Percentiles rank a stretch among this genome's conserved stretches.
phyloP scores from a whole-genome alignment of 2,888 invertebrate genomes.

The Tetranychus truncatus region DNA sequence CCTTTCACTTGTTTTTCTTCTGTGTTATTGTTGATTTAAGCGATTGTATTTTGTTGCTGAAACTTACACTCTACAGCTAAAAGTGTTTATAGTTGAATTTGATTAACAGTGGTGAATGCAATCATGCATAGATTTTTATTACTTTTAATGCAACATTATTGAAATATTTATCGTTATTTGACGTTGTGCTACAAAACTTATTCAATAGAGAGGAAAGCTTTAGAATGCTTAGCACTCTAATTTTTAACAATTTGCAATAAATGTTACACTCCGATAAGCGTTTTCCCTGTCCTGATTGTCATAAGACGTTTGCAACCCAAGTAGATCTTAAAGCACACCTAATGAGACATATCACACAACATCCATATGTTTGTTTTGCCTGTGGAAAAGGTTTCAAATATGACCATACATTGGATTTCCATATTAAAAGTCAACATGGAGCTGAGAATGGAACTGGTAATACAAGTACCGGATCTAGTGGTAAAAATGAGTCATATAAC shows the following conservation, averaged over 20 bases:
- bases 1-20: no score
- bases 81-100: no score
- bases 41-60: no score
- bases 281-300: constrained; percentile 21
- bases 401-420: constrained; percentile 23
- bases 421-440: constrained; percentile 23
- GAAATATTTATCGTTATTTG: not conserved
- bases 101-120: no score
- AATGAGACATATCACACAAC: constrained; percentile 22
- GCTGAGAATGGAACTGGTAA: constrained; percentile 9
- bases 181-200: not conserved
- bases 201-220: no score
- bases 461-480: not conserved
- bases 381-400: constrained; percentile 25
- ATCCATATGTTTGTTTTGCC: constrained; percentile 22
- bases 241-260: not conserved
- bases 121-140: no score
- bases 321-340: constrained; percentile 22
- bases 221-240: no score
- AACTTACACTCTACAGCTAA: no score
- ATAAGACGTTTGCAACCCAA: constrained; percentile 23
- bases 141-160: no score
- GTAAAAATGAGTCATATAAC: not conserved
- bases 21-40: no score
- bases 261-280: constrained; percentile 2